These are phyloP conservation scores for Neuroterus valhalla DNA, from an alignment of 1,140 invertebrate species.

Conservation along the genomic window DNA sequence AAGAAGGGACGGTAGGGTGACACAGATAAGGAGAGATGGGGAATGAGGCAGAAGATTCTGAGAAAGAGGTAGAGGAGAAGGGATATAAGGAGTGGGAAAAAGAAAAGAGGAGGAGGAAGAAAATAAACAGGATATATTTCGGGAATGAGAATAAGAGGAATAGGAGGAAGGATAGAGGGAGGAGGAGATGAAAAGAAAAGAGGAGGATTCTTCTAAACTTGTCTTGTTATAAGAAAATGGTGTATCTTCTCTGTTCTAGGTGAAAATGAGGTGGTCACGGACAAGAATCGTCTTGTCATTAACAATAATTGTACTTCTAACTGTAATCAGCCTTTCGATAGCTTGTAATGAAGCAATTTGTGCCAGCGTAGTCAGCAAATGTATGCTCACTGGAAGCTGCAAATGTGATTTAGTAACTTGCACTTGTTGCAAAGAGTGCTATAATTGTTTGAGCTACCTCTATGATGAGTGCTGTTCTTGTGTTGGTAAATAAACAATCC, in stretches of 20 bases:
- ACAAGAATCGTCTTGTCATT: slow-evolving; percentile 43
- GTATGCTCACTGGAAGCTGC: slow-evolving; percentile 95
- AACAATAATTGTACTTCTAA: slow-evolving; percentile 52
- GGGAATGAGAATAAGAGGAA: too few species aligned
- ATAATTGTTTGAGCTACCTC: slow-evolving; percentile 89
- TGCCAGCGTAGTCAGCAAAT: slow-evolving; percentile 95
- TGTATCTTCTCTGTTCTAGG: slow-evolving; percentile 44
- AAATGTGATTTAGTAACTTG: slow-evolving; percentile 92
- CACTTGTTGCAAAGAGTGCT: slow-evolving; percentile 94
- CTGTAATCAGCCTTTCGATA: slow-evolving; percentile 50
- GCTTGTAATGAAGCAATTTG: slow-evolving; percentile 92
- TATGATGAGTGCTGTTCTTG: slow-evolving; percentile 97
- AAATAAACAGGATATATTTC: too few species aligned
- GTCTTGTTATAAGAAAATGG: too few species aligned
- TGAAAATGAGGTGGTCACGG: slow-evolving; percentile 60
- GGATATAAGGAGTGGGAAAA: too few species aligned
- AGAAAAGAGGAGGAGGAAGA: too few species aligned
- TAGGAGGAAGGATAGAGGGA: too few species aligned
- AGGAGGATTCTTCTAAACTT: too few species aligned
- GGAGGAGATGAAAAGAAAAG: too few species aligned
- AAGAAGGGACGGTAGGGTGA: too few species aligned
- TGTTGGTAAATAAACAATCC: slow-evolving; percentile 82
- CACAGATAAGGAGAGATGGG: too few species aligned
- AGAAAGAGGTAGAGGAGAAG: too few species aligned
- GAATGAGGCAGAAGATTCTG: too few species aligned